phyloP scores from a whole-genome alignment of 2,888 invertebrate species.

The Therioaphis trifolii region DNA sequence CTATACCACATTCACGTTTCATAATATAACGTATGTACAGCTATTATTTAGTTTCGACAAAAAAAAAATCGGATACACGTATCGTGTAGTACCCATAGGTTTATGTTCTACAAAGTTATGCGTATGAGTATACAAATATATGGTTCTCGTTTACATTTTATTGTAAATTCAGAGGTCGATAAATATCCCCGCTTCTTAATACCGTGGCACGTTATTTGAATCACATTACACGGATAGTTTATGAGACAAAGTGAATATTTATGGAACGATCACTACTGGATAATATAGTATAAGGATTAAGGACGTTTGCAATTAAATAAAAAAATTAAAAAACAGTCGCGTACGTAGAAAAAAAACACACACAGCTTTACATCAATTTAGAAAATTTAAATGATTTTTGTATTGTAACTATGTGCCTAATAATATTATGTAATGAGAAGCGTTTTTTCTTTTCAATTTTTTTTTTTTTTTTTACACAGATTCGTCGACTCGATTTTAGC shows the following conservation, averaged over 20 bases:
- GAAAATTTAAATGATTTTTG: conserved; percentile 8
- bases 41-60: background rate
- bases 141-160: conserved; percentile 25
- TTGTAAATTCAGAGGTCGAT: conserved; percentile 41
- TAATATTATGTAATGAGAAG: background rate
- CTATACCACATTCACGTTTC: background rate
- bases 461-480: no score
- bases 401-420: background rate
- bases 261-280: conserved; percentile 42
- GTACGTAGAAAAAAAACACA: background rate
- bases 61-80: background rate
- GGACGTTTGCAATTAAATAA: background rate
- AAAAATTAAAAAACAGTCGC: conserved; percentile 1
- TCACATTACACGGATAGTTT: conserved; percentile 36
- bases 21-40: background rate
- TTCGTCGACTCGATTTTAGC: conserved; percentile 15
- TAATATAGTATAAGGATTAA: conserved; percentile 28
- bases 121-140: background rate
- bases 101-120: background rate
- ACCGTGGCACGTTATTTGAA: conserved; percentile 37
- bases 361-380: conserved; percentile 3
- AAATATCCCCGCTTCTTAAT: conserved; percentile 29
- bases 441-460: background rate
- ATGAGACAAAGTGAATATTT: conserved; percentile 37
- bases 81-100: background rate